Base-by-base conservation (phyloP, 2,797 vertebrate species). In the Tragopan temminckii region DNA sequence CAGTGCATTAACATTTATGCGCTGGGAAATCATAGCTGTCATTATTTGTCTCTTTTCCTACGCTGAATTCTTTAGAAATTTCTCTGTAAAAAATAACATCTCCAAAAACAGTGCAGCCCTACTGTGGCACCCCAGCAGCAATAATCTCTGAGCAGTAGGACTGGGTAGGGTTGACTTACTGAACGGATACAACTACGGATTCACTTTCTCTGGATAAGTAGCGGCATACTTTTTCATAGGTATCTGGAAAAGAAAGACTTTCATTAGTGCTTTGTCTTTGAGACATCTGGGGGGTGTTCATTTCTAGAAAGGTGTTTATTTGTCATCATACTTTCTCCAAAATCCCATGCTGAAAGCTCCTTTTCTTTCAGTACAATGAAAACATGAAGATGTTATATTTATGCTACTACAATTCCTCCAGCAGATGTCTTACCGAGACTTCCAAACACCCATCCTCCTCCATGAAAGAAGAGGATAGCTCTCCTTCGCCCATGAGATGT, bases 381-480 rank as follows among this genome's bases (percentile, higher is more conserved):
- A 88, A 31, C 9, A 46, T 29, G 12, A 42, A 53, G 59, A 67
- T 38, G 5, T 75, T 83, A 38, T 85, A 68, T 72, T 72, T 61
- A 58, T 3, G 8, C 57, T 17, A 66, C 29, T 31, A 1, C 38
- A 62, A 27, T 50, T 79, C 18, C 45, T 64, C 23, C 53, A 67
- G 68, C 29, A 86, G 36, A 18, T 70, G 20, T 84, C 96, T 96
- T 96, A 96, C 96, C 90, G 21, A 96, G 97, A 66, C 97, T 98
- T 53, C 98, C 98, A 29, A 97, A 85, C 7, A 98, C 96, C 98
- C 98, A 99, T 87, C 98, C 98, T 85, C 98, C 98, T 77, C 98
- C 98, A 21, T 98, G 98, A 84, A 98, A 98, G 94, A 98, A 98
- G 72, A 99, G 67, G 55, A 98, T 96, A 24, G 97, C 98, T 96